Evolutionary conservation across 2,113 vertebrate genomes (phyloP), one percentile per base, ranked within the genome.

Genomic region (Canis aureus): DNA sequence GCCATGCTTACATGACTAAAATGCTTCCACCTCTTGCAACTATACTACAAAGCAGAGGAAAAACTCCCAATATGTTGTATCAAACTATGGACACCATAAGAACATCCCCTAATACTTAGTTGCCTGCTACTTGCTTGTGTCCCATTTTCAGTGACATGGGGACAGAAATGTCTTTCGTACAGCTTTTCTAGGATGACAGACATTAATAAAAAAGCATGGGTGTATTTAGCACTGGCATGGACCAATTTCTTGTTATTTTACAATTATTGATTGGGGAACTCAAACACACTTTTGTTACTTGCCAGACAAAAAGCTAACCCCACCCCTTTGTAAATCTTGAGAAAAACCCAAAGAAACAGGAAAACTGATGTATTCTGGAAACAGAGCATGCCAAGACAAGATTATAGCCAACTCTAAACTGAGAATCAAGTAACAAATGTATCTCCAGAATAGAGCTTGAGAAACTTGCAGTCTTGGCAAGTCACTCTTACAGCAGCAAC

Each of bases 201-300:
- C 62, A 64, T 85, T 91, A 97, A 97, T 3, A 95, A 93, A 97
- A 97, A 94, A 78, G 89, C 86, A 95, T 27, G 62, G 89, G 64
- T 92, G 94, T 90, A 83, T 92, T 95, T 97, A 94, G 43, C 74
- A 91, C 22, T 51, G 93, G 13, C 35, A 25, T 5, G 11, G 92
- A 85, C 87, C 89, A 92, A 90, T 96, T 94, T 96, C 38, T 32
- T 94, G 96, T 94, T 87, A 96, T 57, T 96, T 73, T 95, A 97
- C 88, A 92, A 85, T 94, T 85, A 95, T 89, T 78, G 91, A 97
- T 80, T 59, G 96, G 49, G 1, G 13, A 87, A 92, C 93, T 95
- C 62, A 94, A 97, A 98, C 76, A 35, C 4, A 5, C n/a, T 90
- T 90, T 10, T 82, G 51, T 49, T 89, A 23, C 69, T 29, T 62